A percentile compares a stretch with the other conserved stretches of the same genome.
Conservation (phyloP, 1,140 invertebrate species). For the Cydia splendana region DNA sequence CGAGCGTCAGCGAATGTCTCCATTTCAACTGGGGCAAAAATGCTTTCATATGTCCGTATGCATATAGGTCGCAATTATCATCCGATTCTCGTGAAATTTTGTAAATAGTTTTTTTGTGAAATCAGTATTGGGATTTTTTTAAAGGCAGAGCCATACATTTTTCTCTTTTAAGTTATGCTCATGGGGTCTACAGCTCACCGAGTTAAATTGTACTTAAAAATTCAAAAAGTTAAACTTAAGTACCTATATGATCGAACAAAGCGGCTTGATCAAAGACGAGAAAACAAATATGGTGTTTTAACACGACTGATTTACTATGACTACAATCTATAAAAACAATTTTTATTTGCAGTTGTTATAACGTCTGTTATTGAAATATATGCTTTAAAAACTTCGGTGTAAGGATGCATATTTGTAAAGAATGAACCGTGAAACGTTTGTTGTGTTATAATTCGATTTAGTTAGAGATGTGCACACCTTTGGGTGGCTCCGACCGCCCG, state of each 20-base stretch:
- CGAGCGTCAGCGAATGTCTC: too few species aligned
- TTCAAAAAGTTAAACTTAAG: not conserved
- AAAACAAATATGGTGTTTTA: constrained; percentile 48
- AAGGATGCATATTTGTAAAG: not conserved
- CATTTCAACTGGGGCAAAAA: too few species aligned
- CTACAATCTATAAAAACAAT: constrained; percentile 38
- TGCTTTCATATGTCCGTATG: too few species aligned
- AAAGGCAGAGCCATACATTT: too few species aligned
- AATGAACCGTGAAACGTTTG: constrained; percentile 36
- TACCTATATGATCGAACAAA: constrained; percentile 15
- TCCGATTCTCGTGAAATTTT: too few species aligned
- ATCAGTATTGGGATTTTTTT: too few species aligned
- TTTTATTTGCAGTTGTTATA: constrained; percentile 29
- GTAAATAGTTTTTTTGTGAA: too few species aligned
- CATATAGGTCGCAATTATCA: too few species aligned
- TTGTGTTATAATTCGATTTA: constrained; percentile 66
- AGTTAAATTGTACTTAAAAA: not conserved
- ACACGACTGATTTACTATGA: constrained; percentile 47
- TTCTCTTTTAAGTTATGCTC: too few species aligned
- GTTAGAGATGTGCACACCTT: constrained; percentile 70
- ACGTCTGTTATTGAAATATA: constrained; percentile 11
- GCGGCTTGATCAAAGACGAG: constrained; percentile 46
- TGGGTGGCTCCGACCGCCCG: constrained; percentile 71
- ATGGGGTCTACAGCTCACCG: too few species aligned
- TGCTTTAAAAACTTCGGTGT: constrained; percentile 18